Percentiles rank a stretch among this genome's conserved stretches.
Conservation (phyloP, 1,140 invertebrate genomes). For the Drosophila parabipectinata region DNA sequence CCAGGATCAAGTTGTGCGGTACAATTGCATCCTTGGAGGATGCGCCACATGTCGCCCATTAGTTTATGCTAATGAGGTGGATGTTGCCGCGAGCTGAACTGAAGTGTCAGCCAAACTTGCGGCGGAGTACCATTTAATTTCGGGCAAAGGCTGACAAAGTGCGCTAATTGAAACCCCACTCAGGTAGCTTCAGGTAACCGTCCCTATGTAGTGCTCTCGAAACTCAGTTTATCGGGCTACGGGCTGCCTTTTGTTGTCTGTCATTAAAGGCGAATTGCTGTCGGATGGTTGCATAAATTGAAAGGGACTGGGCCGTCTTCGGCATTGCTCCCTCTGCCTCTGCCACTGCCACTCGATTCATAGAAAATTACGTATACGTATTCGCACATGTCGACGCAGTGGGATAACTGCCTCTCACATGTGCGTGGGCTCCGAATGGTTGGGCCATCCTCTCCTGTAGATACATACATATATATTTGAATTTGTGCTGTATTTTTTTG, state of each 20-base stretch:
- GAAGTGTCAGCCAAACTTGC: slow-evolving; percentile 2
- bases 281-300: slow-evolving; percentile 50
- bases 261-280: slow-evolving; percentile 52
- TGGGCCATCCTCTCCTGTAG: slow-evolving; percentile 6
- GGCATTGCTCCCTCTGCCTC: background rate
- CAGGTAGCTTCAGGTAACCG: slow-evolving; percentile 9
- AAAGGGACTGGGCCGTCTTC: slow-evolving; percentile 23
- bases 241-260: slow-evolving; percentile 23
- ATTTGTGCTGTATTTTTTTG: slow-evolving; percentile 5
- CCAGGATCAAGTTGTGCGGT: slow-evolving; percentile 22
- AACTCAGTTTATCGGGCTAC: slow-evolving; percentile 29
- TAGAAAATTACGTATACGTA: slow-evolving; percentile 56
- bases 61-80: slow-evolving; percentile 52
- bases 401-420: slow-evolving; percentile 35
- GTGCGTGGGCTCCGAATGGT: slow-evolving; percentile 6
- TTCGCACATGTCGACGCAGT: slow-evolving; percentile 43
- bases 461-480: background rate
- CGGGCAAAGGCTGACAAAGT: slow-evolving; percentile 18
- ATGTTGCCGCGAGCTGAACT: slow-evolving; percentile 16
- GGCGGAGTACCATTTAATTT: slow-evolving; percentile 29
- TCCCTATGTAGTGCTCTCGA: background rate
- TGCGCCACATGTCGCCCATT: slow-evolving; percentile 39
- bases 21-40: slow-evolving; percentile 20
- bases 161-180: slow-evolving; percentile 39
- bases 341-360: slow-evolving; percentile 29